These are phyloP conservation scores for Morphnarchus princeps DNA, from an alignment of 2,113 vertebrate species.

Conservation along the genomic window DNA sequence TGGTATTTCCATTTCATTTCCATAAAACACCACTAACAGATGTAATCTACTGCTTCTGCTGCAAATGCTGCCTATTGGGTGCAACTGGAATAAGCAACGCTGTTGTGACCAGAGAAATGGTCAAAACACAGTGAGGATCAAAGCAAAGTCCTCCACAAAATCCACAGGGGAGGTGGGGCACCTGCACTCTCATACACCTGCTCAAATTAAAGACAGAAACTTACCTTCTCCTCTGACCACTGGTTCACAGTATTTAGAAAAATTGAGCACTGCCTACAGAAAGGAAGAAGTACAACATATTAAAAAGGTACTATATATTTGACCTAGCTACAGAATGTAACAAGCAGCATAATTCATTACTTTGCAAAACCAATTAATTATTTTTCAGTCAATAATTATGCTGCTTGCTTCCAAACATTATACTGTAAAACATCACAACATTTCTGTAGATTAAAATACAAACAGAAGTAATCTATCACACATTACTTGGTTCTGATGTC, in stretches of 20 bases:
- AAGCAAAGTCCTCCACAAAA: not conserved
- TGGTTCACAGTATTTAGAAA: constrained; percentile 93
- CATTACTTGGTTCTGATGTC: not conserved
- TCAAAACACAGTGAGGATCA: not conserved
- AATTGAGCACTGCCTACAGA: constrained; percentile 90
- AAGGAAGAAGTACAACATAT: not conserved
- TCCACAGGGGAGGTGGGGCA: not conserved
- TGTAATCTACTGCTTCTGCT: not conserved
- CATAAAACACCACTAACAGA: not conserved
- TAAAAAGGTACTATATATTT: not conserved
- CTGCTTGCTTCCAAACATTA: not conserved
- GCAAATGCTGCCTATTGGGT: not conserved
- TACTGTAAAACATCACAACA: not conserved
- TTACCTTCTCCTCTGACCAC: constrained; percentile 91
- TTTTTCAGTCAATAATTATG: not conserved
- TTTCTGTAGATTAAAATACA: not conserved
- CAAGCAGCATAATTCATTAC: not conserved
- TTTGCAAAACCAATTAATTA: not conserved
- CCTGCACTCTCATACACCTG: not conserved
- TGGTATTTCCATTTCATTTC: not conserved
- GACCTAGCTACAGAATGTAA: not conserved
- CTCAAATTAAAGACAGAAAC: not conserved
- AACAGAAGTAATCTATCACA: not conserved
- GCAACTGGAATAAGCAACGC: not conserved
- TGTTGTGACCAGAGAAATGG: not conserved